Conservation (phyloP, 1,140 invertebrate genomes). For the Ditylenchus dipsaci region DNA sequence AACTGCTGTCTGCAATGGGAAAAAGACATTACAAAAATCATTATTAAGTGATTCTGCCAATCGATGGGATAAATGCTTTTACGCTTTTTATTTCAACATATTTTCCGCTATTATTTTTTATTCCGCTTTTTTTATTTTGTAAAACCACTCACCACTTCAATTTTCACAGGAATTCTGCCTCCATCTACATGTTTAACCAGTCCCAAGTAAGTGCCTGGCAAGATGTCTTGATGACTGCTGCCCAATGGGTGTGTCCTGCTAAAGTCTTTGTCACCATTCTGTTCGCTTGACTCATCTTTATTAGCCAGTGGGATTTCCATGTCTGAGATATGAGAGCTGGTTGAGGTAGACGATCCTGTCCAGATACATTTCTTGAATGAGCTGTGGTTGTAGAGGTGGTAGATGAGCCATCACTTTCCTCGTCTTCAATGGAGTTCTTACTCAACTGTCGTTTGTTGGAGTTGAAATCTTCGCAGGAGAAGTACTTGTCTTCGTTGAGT, state of each 20-base stretch:
- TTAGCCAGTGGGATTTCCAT: not conserved
- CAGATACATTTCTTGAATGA: not conserved
- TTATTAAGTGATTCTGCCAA: too few species aligned
- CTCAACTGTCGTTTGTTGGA: not conserved
- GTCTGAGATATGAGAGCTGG: not conserved
- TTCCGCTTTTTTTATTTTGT: too few species aligned
- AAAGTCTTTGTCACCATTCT: not conserved
- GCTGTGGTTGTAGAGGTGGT: not conserved
- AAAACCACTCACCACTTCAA: conserved; percentile 23
- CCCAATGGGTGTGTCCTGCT: not conserved
- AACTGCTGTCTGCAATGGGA: conserved; percentile 16
- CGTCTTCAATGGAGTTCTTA: not conserved
- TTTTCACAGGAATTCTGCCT: conserved; percentile 27
- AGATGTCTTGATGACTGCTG: conserved; percentile 11
- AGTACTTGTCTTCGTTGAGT: not conserved
- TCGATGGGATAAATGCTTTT: too few species aligned
- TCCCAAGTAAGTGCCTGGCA: conserved; percentile 37
- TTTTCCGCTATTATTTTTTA: too few species aligned
- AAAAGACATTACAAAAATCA: too few species aligned
- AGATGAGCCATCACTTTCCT: not conserved
- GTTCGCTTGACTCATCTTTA: not conserved
- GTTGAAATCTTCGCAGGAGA: not conserved
- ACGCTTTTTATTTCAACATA: too few species aligned
- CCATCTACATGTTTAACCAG: conserved; percentile 46
- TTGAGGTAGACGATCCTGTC: not conserved